A percentile compares a stretch with the other conserved stretches of the same genome.
These are phyloP conservation scores for Neodiprion pinetum DNA, from an alignment of 1,140 invertebrate genomes.

Conservation along the genomic window DNA sequence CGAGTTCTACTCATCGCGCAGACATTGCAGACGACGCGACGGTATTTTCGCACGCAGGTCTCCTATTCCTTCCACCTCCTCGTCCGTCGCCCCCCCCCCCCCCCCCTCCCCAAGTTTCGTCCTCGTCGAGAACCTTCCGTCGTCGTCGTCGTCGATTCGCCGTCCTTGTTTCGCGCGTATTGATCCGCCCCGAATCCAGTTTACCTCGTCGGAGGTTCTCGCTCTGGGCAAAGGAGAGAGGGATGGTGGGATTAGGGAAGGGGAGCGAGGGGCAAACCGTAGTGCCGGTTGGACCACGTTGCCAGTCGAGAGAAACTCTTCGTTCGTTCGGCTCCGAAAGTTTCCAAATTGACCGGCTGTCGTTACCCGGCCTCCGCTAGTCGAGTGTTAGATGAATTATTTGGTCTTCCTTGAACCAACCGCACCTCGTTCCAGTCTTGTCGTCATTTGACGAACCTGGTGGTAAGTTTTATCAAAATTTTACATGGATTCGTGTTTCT, in stretches of 20 bases:
- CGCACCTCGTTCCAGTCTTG: background rate
- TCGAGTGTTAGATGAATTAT: background rate
- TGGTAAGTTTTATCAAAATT: background rate
- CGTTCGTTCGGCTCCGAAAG: background rate
- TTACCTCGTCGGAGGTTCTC: background rate
- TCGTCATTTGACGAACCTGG: conserved; percentile 4
- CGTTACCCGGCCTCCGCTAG: background rate
- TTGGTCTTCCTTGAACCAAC: background rate
- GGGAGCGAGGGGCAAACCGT: background rate
- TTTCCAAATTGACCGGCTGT: conserved; percentile 2
- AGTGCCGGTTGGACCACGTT: conserved; percentile 6
- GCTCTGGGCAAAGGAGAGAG: background rate
- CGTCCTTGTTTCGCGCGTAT: background rate
- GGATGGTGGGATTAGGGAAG: background rate
- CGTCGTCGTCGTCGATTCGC: background rate
- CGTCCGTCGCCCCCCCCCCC: too few species aligned
- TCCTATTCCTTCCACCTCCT: too few species aligned
- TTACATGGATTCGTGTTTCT: background rate
- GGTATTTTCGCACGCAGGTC: too few species aligned
- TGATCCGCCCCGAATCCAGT: background rate
- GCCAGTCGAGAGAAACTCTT: background rate
- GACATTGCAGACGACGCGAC: too few species aligned
- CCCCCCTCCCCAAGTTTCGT: too few species aligned
- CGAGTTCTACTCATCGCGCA: too few species aligned
- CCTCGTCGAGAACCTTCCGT: too few species aligned